Evolutionary conservation across 2,797 vertebrate genomes (phyloP), one percentile per base, ranked within the genome.

Genomic region (Liparis tanakae): DNA sequence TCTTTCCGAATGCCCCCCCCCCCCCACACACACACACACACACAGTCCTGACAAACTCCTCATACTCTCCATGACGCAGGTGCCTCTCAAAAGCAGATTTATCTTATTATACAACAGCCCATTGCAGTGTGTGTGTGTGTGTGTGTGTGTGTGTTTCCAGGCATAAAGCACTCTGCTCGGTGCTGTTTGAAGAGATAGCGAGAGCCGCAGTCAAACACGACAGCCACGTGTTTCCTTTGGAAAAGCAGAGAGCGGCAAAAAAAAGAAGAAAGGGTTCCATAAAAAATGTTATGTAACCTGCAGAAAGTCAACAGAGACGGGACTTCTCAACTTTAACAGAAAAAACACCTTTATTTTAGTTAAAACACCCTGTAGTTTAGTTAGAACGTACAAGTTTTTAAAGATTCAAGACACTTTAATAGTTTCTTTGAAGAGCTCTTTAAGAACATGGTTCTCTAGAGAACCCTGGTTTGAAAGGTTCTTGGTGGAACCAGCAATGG

Each of bases 11-110:
- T 3, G 4, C 2, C 37, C 2, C 39, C 37, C 10, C 37, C 10
- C 15, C 7, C 36, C 14, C 58, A 50, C 46, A 50, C 15, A 10
- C 39, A n/a, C 30, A 68, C 76, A 54, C 59, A 22, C 46, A 56
- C 48, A 48, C 43, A 57, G 33, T 50, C 72, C 66, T 66, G 22
- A 66, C 62, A 58, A 84, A 85, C 84, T 77, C 72, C 70, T 92
- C 89, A 89, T 79, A 75, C 43, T 81, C 90, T 89, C 91, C 84
- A 85, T 85, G 89, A 89, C 87, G 83, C 88, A 91, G 80, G 87
- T 82, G 73, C 54, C 37, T 83, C 83, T 90, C 81, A 91, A 85
- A 89, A 70, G 72, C 72, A 78, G 72, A 86, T 89, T 88, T 86
- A 90, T 91, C 77, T 85, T 76, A 83, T 87, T 87, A 87, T 78